Conservation (phyloP, 2,888 invertebrate species). For the Drosophila barbarae region DNA sequence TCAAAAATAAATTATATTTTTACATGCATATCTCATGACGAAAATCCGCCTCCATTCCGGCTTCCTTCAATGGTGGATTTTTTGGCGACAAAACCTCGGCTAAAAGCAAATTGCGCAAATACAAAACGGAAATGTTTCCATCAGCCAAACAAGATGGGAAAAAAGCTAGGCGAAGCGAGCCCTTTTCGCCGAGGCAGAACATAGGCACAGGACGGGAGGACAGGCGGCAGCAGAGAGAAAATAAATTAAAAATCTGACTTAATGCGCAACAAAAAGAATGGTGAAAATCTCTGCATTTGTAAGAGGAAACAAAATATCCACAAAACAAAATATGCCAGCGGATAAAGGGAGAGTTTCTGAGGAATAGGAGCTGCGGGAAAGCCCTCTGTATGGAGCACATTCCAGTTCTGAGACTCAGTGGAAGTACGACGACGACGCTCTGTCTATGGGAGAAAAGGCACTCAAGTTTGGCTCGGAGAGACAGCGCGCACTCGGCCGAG, state of each 20-base stretch:
- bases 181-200: constrained; percentile 26
- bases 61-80: constrained; percentile 9
- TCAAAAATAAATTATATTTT: constrained; percentile 4
- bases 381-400: constrained; percentile 20
- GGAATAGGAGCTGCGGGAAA: constrained; percentile 20
- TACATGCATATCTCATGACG: constrained; percentile 2
- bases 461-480: constrained; percentile 45
- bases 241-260: constrained; percentile 71
- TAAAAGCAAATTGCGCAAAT: constrained; percentile 63
- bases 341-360: constrained; percentile 40
- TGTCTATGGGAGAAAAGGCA: constrained; percentile 56
- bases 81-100: constrained; percentile 19
- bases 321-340: constrained; percentile 67
- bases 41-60: not conserved
- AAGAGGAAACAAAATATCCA: constrained; percentile 60
- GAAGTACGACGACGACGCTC: constrained; percentile 59
- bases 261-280: constrained; percentile 55
- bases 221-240: constrained; percentile 43
- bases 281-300: constrained; percentile 66
- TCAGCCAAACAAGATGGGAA: constrained; percentile 32
- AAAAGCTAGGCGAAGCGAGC: constrained; percentile 32
- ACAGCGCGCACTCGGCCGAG: constrained; percentile 55
- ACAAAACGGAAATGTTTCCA: constrained; percentile 66
- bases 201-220: not conserved
- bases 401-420: constrained; percentile 49